Evolutionary conservation across 2,113 vertebrate genomes (phyloP), one percentile per base, ranked within the genome.

Genomic region (Ageneiosus marmoratus): DNA sequence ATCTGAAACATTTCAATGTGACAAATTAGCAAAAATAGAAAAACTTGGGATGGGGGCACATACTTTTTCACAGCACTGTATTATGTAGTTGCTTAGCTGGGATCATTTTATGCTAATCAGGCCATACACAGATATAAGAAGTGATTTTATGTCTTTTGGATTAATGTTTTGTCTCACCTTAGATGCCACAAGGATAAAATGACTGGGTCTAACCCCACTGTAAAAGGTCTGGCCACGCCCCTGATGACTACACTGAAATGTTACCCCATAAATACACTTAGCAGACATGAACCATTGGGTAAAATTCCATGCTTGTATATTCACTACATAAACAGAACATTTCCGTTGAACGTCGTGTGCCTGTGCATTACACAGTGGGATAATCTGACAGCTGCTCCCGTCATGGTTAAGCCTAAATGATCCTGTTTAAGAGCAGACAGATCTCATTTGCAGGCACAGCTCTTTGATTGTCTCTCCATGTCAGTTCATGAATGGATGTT

Each of bases 401-500:
- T 48, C 44, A 63, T 22, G 8, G 6, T 65, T 63, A 29, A 63
- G 3, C 56, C 77, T 48, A 18, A 32, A 27, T 7, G 27, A 11
- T 15, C 7, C 0, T 11, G n/a, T 18, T 60, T 60, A 44, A 44
- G 3, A 27, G 56, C n/a, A 32, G 32, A 48, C 27, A 29, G 41
- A 8, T 48, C 22, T 32, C 5, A 44, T 77, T 27, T 18, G 77
- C 77, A 62, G 41, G 10, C n/a, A 3, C 37, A 78, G 76, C 77
- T 37, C 62, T 53, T 67, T 51, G 46, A 50, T 50, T 58, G 55
- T 78, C 76, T 44, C 55, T 78, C 56, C 48, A 22, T 53, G 76
- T 46, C 76, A 7, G 24, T 46, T 78, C 76, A 78, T 70, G 65
- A 81, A 72, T 20, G 65, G 50, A 74, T 79, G 50, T 24, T 69